phyloP scores from a whole-genome alignment of 2,888 invertebrate genomes.

The Eupithecia insigniata region DNA sequence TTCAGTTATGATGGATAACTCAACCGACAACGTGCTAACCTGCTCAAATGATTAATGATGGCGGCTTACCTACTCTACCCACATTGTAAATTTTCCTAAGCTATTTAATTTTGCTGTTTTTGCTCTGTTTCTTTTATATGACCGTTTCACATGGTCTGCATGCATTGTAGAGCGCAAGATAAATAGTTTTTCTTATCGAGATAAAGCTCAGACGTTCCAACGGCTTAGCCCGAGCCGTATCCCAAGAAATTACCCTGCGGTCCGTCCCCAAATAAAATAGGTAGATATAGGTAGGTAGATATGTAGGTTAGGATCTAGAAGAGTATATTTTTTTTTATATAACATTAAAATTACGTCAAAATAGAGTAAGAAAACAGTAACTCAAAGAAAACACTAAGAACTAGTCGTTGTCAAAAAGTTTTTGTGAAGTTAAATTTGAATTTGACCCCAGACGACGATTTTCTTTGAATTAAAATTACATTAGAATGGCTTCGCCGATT shows the following conservation, averaged over 20 bases:
- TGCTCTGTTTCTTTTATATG: neutral
- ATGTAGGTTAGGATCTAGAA: no score
- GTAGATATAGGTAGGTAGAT: no score
- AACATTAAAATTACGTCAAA: no score
- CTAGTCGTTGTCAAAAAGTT: neutral
- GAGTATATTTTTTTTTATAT: no score
- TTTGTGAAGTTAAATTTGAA: neutral
- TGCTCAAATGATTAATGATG: neutral
- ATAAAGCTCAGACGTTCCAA: neutral
- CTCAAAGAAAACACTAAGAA: neutral
- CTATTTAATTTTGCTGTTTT: neutral
- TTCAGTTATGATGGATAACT: neutral
- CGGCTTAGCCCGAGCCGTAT: neutral
- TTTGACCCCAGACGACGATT: neutral
- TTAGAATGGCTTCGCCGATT: neutral
- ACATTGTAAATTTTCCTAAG: neutral
- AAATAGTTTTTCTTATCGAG: slow-evolving; percentile 1
- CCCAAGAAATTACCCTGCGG: neutral
- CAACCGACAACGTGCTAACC: neutral
- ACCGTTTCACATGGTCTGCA: neutral
- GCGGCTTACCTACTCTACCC: neutral
- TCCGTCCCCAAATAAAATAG: neutral
- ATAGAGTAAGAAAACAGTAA: neutral
- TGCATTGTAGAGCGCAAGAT: neutral
- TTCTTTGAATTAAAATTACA: neutral